Evolutionary conservation across 2,797 vertebrate species (phyloP).

Genomic region (Miopithecus talapoin): DNA sequence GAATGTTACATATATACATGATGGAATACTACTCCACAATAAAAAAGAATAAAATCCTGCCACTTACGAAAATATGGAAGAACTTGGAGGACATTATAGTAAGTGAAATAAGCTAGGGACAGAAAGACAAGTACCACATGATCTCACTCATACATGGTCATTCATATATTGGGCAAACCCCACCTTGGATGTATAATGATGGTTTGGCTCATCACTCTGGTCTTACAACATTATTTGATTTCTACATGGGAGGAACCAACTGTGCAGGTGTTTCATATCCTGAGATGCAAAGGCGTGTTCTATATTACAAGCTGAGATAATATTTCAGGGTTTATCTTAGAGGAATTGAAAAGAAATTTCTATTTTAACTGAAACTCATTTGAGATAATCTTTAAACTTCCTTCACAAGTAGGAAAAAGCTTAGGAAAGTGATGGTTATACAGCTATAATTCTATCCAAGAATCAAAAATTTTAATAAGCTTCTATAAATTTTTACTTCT

Average conservation of each 20-base stretch:
- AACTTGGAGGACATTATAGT: background rate
- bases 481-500: background rate
- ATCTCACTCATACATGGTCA: background rate
- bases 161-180: conserved; percentile 17
- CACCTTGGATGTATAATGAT: background rate
- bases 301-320: background rate
- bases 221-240: conserved; percentile 50
- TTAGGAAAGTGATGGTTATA: conserved; percentile 49
- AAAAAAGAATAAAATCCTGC: background rate
- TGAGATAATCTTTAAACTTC: conserved; percentile 30
- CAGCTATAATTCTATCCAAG: conserved; percentile 41
- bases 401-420: conserved; percentile 50
- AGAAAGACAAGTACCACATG: background rate
- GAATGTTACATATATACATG: background rate
- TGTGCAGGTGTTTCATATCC: conserved; percentile 10
- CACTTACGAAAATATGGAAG: background rate
- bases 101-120: background rate
- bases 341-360: conserved; percentile 32
- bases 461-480: conserved; percentile 69
- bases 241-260: conserved; percentile 37
- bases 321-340: background rate
- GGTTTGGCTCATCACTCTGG: background rate
- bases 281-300: conserved; percentile 51
- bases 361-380: conserved; percentile 42
- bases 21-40: background rate